Percentiles rank a stretch among this genome's conserved stretches.
Evolutionary conservation across 2,113 vertebrate genomes (phyloP).

Genomic region (Eclectus roratus): DNA sequence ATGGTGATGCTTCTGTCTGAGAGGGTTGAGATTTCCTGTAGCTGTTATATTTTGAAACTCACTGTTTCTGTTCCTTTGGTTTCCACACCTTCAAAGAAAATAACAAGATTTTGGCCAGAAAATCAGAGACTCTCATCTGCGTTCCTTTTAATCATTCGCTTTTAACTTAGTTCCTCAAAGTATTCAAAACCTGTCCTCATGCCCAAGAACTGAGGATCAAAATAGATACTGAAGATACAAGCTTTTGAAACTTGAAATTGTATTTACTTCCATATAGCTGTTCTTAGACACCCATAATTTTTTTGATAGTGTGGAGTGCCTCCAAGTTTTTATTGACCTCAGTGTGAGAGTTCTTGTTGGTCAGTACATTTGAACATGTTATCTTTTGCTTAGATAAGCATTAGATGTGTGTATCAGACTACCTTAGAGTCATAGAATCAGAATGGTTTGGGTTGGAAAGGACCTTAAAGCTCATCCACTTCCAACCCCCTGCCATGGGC

Average conservation of each 20-base stretch:
- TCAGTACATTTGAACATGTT: neutral
- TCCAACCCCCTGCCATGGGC: neutral
- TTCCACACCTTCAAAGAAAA: neutral
- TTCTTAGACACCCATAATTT: neutral
- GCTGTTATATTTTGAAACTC: neutral
- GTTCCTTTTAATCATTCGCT: neutral
- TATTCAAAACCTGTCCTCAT: neutral
- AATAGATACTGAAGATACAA: neutral
- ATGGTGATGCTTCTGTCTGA: neutral
- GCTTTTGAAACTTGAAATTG: neutral
- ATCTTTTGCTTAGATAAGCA: neutral
- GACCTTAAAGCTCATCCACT: neutral
- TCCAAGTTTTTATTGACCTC: neutral
- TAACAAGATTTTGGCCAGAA: neutral
- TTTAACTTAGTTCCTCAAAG: neutral
- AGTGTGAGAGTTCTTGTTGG: neutral
- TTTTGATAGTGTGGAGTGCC: neutral
- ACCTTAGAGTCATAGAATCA: neutral
- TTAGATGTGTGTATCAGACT: neutral
- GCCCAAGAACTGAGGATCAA: neutral
- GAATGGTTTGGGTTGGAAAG: neutral
- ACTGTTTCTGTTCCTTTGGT: neutral
- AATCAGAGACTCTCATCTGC: neutral
- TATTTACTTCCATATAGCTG: neutral
- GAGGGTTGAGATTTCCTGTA: neutral